Evolutionary conservation across 2,888 invertebrate genomes (phyloP).

Genomic region (Cerceris rybyensis): DNA sequence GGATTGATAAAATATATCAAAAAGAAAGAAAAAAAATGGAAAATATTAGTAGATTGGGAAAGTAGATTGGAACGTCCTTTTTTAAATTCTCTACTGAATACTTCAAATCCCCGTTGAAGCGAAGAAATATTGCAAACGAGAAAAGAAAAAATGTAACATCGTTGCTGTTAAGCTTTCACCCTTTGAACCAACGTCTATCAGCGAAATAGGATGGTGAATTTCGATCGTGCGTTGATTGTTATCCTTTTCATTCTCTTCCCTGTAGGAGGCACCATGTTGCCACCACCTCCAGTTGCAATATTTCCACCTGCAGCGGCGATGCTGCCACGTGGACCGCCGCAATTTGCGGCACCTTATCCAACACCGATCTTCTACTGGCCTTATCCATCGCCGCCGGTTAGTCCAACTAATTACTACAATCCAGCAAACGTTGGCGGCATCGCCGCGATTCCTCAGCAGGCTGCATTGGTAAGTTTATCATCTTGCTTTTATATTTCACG

Average conservation of each 20-base stretch:
- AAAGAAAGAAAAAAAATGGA: too few species aligned
- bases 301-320: slow-evolving; percentile 84
- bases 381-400: slow-evolving; percentile 96
- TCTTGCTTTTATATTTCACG: background rate
- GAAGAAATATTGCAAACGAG: too few species aligned
- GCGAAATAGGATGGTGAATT: background rate
- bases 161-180: too few species aligned
- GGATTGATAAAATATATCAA: too few species aligned
- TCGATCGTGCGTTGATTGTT: slow-evolving; percentile 55
- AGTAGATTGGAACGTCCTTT: too few species aligned
- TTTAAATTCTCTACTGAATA: too few species aligned
- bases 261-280: slow-evolving; percentile 85
- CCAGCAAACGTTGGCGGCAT: slow-evolving; percentile 82
- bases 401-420: slow-evolving; percentile 93
- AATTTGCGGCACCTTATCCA: slow-evolving; percentile 86
- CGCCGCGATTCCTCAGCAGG: slow-evolving; percentile 74
- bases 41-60: too few species aligned
- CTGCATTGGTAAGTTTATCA: slow-evolving; percentile 55
- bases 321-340: slow-evolving; percentile 82
- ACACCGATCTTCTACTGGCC: slow-evolving; percentile 92
- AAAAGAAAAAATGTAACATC: too few species aligned
- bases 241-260: slow-evolving; percentile 60
- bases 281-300: slow-evolving; percentile 83
- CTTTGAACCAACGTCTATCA: too few species aligned
- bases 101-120: too few species aligned